These are phyloP conservation scores for Escarpia spicata DNA, from an alignment of 2,888 invertebrate species.

Conservation along the genomic window DNA sequence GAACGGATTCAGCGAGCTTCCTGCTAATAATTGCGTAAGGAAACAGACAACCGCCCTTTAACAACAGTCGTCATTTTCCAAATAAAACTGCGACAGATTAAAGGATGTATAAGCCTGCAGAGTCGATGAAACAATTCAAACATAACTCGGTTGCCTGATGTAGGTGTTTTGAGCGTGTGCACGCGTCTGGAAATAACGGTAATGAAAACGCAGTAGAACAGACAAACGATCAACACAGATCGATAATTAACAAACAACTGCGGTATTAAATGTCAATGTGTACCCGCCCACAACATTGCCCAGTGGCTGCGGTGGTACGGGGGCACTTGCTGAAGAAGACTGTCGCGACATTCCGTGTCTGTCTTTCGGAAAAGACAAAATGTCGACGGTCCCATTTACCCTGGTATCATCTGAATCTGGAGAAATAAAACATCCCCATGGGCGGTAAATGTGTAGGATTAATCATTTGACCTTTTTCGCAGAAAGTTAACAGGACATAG, in stretches of 20 bases:
- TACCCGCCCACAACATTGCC: not conserved
- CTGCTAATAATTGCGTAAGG: no score
- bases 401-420: no score
- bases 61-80: not conserved
- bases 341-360: no score
- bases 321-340: no score
- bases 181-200: not conserved
- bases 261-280: not conserved
- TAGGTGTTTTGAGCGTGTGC: not conserved
- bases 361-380: no score
- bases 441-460: no score
- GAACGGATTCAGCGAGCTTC: no score
- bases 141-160: not conserved
- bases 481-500: no score
- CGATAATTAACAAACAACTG: not conserved
- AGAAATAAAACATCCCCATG: no score
- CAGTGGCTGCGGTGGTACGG: not conserved
- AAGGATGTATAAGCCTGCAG: not conserved
- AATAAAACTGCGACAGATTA: not conserved
- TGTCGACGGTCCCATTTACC: no score
- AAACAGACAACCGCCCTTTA: not conserved
- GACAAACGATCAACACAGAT: not conserved
- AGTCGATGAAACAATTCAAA: not conserved
- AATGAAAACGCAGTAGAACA: not conserved
- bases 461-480: no score